Base-by-base conservation (phyloP, 2,113 vertebrate species). In the Polyodon spathula region DNA sequence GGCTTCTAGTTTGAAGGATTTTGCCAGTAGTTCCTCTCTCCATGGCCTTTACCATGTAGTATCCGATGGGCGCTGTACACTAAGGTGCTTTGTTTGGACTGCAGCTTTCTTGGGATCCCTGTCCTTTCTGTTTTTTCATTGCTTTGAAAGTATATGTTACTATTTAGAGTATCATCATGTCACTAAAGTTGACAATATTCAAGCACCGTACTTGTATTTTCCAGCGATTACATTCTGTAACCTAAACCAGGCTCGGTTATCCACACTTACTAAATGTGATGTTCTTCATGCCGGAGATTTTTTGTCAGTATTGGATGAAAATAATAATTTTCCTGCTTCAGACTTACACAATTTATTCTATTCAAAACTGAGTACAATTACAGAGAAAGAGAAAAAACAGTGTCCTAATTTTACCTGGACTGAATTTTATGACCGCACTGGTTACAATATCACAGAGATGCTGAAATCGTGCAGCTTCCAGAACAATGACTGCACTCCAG, bases 1-100 rank as follows among this genome's bases (percentile, higher is more conserved):
- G 4, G 11, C 41, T 8, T 17, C 58, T 40, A 73, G 63, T 64
- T 62, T 81, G 59, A 69, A 77, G 58, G 62, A 69, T 41, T 87
- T 84, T 68, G 67, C 75, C 5, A 10, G 55, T 9, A 65, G 14
- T 17, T 76, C 72, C 51, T 77, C 69, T 6, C 74, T 83, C 8
- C 79, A 82, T 0, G 76, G 80, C 62, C 72, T 86, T 66, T 65
- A 61, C 53, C 75, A 74, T 61, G 67, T 82, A 42, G 70, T 85
- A 58, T 43, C 1, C 27, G 64, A 59, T 4, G 63, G 1, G 27
- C 60, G 56, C 42, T 78, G 63, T 56, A 59, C 48, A 0, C 0
- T 54, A 17, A 74, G 66, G 59, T 71, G 56, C 9, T 50, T 69
- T 6, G 69, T 85, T 40, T 86, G 81, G 78, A 68, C 73, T 1